phyloP scores from a whole-genome alignment of 2,888 invertebrate genomes.

The Camptogramma bilineatum region DNA sequence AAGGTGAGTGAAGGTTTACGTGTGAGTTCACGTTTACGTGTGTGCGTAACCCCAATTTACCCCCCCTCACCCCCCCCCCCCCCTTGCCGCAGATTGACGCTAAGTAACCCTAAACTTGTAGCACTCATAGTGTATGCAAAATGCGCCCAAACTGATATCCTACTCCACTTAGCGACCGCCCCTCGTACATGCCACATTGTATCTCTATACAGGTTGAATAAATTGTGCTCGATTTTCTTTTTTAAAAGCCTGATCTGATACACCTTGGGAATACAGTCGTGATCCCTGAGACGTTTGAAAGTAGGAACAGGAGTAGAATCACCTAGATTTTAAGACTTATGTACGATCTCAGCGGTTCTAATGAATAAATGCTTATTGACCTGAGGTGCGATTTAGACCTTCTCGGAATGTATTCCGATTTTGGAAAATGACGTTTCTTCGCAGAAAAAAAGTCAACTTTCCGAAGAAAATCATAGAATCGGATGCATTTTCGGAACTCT shows the following conservation, averaged over 20 bases:
- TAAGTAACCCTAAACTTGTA: constrained; percentile 17
- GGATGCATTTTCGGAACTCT: no score
- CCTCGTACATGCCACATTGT: constrained; percentile 19
- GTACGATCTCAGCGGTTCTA: no score
- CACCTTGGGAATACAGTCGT: background rate
- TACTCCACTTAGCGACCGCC: constrained; percentile 39
- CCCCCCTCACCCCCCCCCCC: constrained; percentile 20
- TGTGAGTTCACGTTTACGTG: background rate
- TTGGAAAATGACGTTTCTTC: no score
- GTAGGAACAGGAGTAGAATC: background rate
- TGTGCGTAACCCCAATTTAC: constrained; percentile 22
- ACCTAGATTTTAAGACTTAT: no score
- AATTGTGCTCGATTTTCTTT: background rate
- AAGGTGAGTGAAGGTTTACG: background rate
- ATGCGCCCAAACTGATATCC: constrained; percentile 22
- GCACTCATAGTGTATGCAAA: constrained; percentile 35
- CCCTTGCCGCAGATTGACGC: background rate
- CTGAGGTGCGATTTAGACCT: no score
- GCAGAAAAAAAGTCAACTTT: no score
- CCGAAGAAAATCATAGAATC: no score
- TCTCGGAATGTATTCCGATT: no score
- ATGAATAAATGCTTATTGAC: no score
- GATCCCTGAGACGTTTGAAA: background rate
- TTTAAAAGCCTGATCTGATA: background rate
- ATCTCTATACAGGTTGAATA: constrained; percentile 16